Evolutionary conservation across 1,140 invertebrate species (phyloP).

Genomic region (Varroa destructor): DNA sequence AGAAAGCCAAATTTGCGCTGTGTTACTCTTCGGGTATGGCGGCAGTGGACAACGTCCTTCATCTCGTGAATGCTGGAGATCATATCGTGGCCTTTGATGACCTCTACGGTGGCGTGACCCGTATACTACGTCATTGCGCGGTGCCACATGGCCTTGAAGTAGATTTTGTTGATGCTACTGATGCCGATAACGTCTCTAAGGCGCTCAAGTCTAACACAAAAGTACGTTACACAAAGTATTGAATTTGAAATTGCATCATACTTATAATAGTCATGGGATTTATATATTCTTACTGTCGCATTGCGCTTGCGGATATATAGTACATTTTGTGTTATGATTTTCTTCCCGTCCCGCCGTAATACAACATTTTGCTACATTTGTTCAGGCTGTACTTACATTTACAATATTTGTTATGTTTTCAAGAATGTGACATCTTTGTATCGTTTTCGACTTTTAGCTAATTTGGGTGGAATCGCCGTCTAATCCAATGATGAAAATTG

Average conservation of each 20-base stretch:
- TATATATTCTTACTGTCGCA: too few species aligned
- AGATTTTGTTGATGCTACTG: constrained; percentile 40
- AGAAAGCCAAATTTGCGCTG: constrained; percentile 27
- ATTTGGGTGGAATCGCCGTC: constrained; percentile 42
- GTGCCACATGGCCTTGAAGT: constrained; percentile 39
- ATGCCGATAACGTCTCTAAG: constrained; percentile 35
- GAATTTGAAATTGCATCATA: too few species aligned
- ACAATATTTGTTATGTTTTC: too few species aligned
- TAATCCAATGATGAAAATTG: constrained; percentile 42
- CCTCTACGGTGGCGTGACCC: constrained; percentile 39
- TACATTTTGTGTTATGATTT: too few species aligned
- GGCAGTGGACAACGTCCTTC: constrained; percentile 38
- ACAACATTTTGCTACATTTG: too few species aligned
- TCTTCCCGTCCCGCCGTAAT: too few species aligned
- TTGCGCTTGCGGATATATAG: too few species aligned
- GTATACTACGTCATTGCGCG: constrained; percentile 39
- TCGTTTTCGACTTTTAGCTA: constrained; percentile 36
- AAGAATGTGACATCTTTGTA: too few species aligned
- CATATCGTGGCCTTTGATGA: constrained; percentile 39
- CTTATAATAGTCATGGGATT: too few species aligned
- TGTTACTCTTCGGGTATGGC: constrained; percentile 42
- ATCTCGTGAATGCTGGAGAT: constrained; percentile 40
- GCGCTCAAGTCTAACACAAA: constrained; percentile 41
- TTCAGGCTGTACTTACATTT: too few species aligned
- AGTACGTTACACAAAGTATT: constrained; percentile 33